Evolutionary conservation across 2,888 invertebrate genomes (phyloP), one percentile per base, ranked within the genome.

Genomic region (Allacma fusca): DNA sequence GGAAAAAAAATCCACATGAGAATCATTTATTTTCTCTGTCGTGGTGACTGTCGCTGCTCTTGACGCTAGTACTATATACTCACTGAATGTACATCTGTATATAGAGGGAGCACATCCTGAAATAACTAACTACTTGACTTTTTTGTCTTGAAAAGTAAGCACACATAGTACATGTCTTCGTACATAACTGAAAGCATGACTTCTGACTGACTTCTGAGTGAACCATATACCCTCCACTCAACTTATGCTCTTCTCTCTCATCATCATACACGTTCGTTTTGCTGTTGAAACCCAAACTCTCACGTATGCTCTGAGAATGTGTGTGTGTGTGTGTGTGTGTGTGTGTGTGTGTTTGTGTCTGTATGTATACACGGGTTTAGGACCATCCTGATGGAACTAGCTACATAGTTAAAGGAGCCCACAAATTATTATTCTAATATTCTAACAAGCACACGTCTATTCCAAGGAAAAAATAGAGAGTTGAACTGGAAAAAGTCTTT

Each of bases 21-120:
- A 78, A 76, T 78, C 75, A 75, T 78, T 78, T 75, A 78, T 76
- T 75, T 73, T 70, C 23, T 24, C 70, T 72, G 62, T 57, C 43
- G 67, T 57, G 23, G 21, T 69, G 28, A n/a, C 77, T 74, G 67
- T 34, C 59, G 57, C 62, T 50, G 26, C 72, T 73, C 62, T 73
- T 43, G 24, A 23, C n/a, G n/a, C 26, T 62, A 26, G 2, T 62
- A 23, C 57, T 21, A 57, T 57, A 21, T 57, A 19, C 19, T 21
- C 57, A n/a, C n/a, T n/a, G n/a, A n/a, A n/a, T n/a, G 19, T 24
- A 62, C 4, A 62, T 24, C 23, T 26, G 23, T 62, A 62, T 12
- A 34, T 4, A 34, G 34, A 34, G 5, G 24, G 1, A 24, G 7
- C 24, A 62, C 62, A 62, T 62, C 62, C 62, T 62, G 62, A 62